Percentiles rank a stretch among this genome's conserved stretches.
These are phyloP conservation scores for Pangasius larnaudii DNA, from an alignment of 2,797 vertebrate genomes.

Conservation along the genomic window DNA sequence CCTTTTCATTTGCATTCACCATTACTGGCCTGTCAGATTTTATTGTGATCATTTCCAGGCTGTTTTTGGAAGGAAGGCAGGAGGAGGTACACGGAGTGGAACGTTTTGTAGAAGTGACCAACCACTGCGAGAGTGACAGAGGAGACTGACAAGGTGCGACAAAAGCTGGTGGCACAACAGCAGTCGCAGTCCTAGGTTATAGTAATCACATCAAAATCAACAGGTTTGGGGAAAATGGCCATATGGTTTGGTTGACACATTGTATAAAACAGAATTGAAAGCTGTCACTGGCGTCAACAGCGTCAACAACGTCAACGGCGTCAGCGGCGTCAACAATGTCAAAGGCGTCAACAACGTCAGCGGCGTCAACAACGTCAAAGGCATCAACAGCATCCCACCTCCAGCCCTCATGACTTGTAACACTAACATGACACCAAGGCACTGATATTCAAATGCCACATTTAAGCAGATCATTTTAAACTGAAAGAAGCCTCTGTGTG, in stretches of 20 bases:
- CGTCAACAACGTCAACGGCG: too few species aligned
- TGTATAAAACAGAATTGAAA: not conserved
- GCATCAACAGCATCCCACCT: too few species aligned
- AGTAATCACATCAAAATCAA: conserved; percentile 73
- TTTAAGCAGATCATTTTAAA: conserved; percentile 43
- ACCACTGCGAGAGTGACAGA: conserved; percentile 68
- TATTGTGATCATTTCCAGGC: conserved; percentile 58
- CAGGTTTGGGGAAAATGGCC: not conserved
- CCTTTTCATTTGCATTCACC: conserved; percentile 75
- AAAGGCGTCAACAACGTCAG: too few species aligned
- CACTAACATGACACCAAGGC: conserved; percentile 17
- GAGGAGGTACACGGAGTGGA: conserved; percentile 28
- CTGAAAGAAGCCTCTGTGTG: conserved; percentile 51
- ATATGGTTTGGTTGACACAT: not conserved
- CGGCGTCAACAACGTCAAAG: too few species aligned
- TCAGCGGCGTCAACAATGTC: too few species aligned
- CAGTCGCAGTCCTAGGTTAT: conserved; percentile 64
- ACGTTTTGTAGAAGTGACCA: conserved; percentile 1
- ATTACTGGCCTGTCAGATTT: conserved; percentile 75
- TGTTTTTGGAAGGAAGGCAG: conserved; percentile 21
- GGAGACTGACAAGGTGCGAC: conserved; percentile 70
- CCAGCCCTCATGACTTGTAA: not conserved
- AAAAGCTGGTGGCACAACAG: conserved; percentile 76
- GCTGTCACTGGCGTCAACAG: not conserved
- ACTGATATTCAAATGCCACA: conserved; percentile 55